phyloP scores from a whole-genome alignment of 2,797 vertebrate species.

The Lepidocolaptes lacrymiger region DNA sequence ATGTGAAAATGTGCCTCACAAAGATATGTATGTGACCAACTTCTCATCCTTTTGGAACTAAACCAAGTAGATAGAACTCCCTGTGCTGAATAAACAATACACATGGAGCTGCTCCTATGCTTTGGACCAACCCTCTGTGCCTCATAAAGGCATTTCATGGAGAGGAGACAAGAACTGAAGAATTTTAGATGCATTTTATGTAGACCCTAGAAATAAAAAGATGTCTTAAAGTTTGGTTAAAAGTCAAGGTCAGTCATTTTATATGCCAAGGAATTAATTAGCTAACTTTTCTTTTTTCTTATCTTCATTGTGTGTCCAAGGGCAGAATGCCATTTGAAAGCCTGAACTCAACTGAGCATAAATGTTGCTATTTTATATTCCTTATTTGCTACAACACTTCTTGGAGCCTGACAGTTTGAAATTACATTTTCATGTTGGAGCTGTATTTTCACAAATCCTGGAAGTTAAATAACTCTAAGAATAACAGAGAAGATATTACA shows the following conservation, averaged over 20 bases:
- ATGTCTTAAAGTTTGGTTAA: not conserved
- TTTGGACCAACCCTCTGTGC: not conserved
- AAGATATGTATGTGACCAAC: not conserved
- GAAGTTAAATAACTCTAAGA: constrained; percentile 9
- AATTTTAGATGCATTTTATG: not conserved
- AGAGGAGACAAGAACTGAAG: not conserved
- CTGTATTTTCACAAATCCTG: constrained; percentile 13
- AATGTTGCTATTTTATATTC: not conserved
- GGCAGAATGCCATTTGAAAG: not conserved
- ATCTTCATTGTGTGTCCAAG: not conserved
- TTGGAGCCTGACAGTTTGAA: not conserved
- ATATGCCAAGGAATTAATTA: not conserved
- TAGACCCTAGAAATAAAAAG: not conserved
- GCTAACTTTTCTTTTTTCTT: not conserved
- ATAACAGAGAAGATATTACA: not conserved
- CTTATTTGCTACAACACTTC: not conserved
- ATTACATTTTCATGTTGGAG: not conserved
- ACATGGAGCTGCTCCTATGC: not conserved
- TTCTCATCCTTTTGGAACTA: not conserved
- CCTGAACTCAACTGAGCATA: not conserved
- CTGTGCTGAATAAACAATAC: not conserved
- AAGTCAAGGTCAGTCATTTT: not conserved
- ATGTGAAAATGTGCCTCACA: not conserved
- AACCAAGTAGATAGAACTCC: not conserved
- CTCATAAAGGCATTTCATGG: not conserved